Conservation (phyloP, 2,113 vertebrate species). For the Crypturellus undulatus region DNA sequence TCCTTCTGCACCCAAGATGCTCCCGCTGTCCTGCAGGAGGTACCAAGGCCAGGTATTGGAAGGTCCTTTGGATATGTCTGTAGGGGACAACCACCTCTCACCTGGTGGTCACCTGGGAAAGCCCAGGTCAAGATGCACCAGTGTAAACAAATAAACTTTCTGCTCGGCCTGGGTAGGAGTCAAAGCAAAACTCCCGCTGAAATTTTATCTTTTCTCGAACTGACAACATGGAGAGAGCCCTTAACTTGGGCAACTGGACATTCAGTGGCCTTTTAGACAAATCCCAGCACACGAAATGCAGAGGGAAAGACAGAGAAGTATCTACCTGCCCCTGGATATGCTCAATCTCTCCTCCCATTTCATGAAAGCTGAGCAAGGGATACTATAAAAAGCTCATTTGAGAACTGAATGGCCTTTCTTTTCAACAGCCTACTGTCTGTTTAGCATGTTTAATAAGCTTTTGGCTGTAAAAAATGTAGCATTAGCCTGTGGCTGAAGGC, state of each 20-base stretch:
- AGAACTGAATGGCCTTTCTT: not conserved
- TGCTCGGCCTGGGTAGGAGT: not conserved
- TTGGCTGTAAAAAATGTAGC: not conserved
- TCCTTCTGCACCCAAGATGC: not conserved
- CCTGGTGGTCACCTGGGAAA: fast-evolving
- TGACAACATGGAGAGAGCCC: not conserved
- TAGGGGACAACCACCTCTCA: fast-evolving
- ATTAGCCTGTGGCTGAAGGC: not conserved
- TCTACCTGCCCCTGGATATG: not conserved
- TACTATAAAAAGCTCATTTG: not conserved
- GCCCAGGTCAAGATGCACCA: fast-evolving
- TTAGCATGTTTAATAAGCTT: slow-evolving; percentile 14
- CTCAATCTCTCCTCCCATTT: not conserved
- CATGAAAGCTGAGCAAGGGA: not conserved
- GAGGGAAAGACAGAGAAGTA: not conserved
- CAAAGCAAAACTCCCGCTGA: not conserved
- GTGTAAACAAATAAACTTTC: not conserved
- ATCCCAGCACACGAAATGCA: not conserved
- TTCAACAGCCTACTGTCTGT: not conserved
- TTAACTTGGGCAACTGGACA: fast-evolving
- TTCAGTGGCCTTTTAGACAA: not conserved
- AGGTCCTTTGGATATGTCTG: not conserved
- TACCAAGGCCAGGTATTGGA: fast-evolving
- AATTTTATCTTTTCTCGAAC: not conserved
- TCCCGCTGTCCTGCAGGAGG: not conserved